Evolutionary conservation across 1,140 invertebrate species (phyloP).

Genomic region (Stegodyphus mimosarum): DNA sequence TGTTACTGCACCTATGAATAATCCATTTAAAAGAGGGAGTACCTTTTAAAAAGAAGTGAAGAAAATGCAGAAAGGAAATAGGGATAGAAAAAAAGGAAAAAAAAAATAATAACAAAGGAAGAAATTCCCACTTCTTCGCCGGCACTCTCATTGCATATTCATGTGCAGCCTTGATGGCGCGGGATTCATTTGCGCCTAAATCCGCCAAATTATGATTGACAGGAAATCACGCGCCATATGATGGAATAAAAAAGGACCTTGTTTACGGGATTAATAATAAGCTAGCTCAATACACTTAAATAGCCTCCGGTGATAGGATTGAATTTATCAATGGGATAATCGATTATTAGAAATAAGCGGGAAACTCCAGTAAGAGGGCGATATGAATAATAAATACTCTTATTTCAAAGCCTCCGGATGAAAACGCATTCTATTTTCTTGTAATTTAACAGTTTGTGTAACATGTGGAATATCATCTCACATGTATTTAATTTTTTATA

Average conservation of each 20-base stretch:
- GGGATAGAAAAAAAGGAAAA: background rate
- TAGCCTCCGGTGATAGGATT: background rate
- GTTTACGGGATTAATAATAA: constrained; percentile 60
- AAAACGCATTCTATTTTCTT: too few relatives aligned
- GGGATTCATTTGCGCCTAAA: constrained; percentile 54
- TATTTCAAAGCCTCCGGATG: too few relatives aligned
- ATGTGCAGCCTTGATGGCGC: constrained; percentile 16
- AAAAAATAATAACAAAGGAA: background rate
- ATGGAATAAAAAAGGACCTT: constrained; percentile 16
- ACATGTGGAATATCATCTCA: background rate
- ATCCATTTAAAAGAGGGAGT: constrained; percentile 51
- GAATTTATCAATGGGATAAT: background rate
- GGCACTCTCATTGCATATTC: constrained; percentile 54
- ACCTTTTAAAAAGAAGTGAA: constrained; percentile 47
- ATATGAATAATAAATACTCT: background rate
- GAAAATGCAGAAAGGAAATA: background rate
- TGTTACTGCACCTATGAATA: constrained; percentile 49
- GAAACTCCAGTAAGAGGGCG: background rate
- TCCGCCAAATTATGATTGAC: constrained; percentile 58
- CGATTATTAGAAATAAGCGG: background rate
- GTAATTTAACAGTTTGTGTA: background rate
- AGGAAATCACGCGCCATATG: background rate
- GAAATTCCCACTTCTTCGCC: background rate
- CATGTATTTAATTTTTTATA: background rate
- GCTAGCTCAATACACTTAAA: background rate